A percentile compares a stretch with the other conserved stretches of the same genome.
These are phyloP conservation scores for Phyllotis vaccarum DNA, from an alignment of 2,797 vertebrate genomes.

Conservation along the genomic window DNA sequence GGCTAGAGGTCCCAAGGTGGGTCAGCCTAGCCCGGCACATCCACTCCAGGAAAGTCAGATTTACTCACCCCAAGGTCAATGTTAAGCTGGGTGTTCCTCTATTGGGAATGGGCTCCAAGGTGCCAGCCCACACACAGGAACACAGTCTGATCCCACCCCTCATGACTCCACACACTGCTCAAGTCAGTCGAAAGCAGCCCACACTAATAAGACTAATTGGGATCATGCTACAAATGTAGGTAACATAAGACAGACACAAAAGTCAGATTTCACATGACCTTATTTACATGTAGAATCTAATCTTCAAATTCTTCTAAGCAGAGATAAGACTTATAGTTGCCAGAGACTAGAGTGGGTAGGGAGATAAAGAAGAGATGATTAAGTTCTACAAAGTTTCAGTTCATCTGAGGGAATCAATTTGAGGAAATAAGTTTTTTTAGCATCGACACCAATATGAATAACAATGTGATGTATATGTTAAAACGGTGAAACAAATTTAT, in stretches of 20 bases:
- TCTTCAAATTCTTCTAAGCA: background rate
- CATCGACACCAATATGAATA: background rate
- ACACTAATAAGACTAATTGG: no score
- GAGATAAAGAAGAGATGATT: background rate
- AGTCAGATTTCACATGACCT: background rate
- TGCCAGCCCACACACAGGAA: no score
- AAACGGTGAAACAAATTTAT: background rate
- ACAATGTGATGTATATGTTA: background rate
- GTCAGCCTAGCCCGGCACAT: no score
- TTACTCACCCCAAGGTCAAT: no score
- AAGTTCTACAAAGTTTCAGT: background rate
- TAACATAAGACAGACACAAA: background rate
- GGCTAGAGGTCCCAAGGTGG: no score
- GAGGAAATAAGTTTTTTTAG: background rate
- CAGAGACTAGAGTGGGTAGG: background rate
- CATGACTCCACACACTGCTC: no score
- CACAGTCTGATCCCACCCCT: no score
- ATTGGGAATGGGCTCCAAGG: no score
- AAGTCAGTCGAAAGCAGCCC: no score
- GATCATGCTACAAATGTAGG: no score
- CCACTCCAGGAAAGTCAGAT: no score
- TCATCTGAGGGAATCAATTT: background rate
- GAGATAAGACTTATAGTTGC: background rate
- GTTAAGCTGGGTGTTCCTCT: no score
- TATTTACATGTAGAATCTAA: background rate